Evolutionary conservation across 2,797 vertebrate genomes (phyloP).

Genomic region (Myiotriccus ornatus): DNA sequence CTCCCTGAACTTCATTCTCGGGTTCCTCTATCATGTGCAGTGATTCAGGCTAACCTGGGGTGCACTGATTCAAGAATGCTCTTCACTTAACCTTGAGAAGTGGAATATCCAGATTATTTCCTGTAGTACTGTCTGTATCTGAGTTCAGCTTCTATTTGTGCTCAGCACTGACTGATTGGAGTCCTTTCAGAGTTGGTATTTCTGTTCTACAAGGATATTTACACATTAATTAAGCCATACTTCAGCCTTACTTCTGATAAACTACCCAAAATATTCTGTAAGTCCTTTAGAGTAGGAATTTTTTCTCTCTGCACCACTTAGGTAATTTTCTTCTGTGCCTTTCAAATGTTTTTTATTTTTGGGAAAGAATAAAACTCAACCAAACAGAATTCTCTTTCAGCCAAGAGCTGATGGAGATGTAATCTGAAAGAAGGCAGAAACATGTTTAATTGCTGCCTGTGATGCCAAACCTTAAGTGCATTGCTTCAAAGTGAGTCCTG

Average conservation of each 20-base stretch:
- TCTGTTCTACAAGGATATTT: not conserved
- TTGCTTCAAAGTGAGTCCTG: not conserved
- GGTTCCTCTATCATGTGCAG: not conserved
- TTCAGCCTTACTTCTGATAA: not conserved
- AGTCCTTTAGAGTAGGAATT: not conserved
- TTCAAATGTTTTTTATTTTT: not conserved
- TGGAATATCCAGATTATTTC: not conserved
- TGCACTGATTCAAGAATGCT: not conserved
- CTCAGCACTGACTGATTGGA: not conserved
- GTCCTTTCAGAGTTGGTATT: not conserved
- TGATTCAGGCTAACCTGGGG: not conserved
- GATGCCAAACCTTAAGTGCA: slow-evolving; percentile 10
- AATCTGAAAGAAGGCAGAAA: not conserved
- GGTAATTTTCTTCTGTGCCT: not conserved
- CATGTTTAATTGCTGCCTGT: not conserved
- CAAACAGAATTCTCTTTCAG: not conserved
- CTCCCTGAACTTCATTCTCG: not conserved
- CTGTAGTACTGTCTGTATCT: not conserved
- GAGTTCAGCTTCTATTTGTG: not conserved
- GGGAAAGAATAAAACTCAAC: not conserved
- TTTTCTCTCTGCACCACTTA: not conserved
- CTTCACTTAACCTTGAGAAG: not conserved
- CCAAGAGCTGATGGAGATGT: not conserved
- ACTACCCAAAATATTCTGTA: not conserved
- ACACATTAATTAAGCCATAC: not conserved